Conservation (phyloP, 2,888 invertebrate genomes). For the Pycnomerus fuliginosus region DNA sequence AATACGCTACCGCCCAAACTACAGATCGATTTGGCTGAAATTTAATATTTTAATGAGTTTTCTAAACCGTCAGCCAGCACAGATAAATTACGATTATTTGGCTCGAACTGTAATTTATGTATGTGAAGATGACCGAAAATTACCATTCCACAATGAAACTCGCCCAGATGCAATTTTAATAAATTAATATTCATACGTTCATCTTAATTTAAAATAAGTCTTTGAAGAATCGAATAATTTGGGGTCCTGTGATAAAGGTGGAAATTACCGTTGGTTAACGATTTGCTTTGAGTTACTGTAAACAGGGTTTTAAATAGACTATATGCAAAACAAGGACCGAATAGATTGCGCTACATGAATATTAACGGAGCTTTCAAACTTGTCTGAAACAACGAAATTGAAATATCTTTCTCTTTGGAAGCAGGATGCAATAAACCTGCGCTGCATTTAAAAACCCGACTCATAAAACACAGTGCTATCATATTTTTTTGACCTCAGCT, state of each 20-base stretch:
- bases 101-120: no score
- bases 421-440: conserved; percentile 23
- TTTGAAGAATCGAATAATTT: conserved; percentile 26
- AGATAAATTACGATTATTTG: no score
- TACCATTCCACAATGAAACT: conserved; percentile 22
- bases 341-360: conserved; percentile 3
- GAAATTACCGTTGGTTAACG: conserved; percentile 19
- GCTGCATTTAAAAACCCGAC: no score
- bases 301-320: neutral
- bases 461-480: no score
- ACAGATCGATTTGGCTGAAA: no score
- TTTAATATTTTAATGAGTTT: no score
- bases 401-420: neutral
- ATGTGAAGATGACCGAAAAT: no score
- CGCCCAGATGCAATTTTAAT: conserved; percentile 24
- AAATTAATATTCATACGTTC: conserved; percentile 29
- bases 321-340: neutral
- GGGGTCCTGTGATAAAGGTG: conserved; percentile 19
- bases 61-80: no score
- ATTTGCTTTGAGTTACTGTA: conserved; percentile 13
- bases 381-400: no score
- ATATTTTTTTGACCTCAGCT: no score
- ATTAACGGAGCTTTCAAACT: conserved; percentile 3
- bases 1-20: no score
- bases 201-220: conserved; percentile 28